Evolutionary conservation across 2,888 invertebrate genomes (phyloP).

Genomic region (Catotricha subobsoleta): DNA sequence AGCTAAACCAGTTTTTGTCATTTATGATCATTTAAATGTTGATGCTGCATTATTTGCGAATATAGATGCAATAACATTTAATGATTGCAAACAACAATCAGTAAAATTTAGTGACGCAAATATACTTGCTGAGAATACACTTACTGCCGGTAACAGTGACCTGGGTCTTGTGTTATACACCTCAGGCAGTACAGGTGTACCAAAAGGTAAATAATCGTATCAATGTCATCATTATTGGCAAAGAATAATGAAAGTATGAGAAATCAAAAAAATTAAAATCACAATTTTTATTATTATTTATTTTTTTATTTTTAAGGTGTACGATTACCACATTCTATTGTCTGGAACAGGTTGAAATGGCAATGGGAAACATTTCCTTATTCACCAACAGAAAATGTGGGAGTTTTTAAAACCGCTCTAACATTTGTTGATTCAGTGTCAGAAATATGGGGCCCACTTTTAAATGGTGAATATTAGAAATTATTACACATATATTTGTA

Average conservation of each 20-base stretch:
- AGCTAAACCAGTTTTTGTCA: conserved; percentile 42
- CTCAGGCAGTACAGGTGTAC: conserved; percentile 77
- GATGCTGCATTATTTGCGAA: conserved; percentile 19
- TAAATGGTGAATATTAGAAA: conserved; percentile 35
- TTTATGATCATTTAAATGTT: conserved; percentile 39
- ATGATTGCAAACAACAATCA: conserved; percentile 21
- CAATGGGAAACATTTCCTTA: conserved; percentile 73
- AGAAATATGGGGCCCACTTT: conserved; percentile 72
- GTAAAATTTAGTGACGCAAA: conserved; percentile 15
- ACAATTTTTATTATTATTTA: neutral
- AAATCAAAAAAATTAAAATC: neutral
- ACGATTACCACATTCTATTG: conserved; percentile 53
- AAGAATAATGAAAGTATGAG: conserved; percentile 2
- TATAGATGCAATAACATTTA: conserved; percentile 17
- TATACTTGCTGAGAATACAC: conserved; percentile 27
- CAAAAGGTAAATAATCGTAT: conserved; percentile 44
- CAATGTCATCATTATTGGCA: neutral
- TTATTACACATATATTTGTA: neutral
- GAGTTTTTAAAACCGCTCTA: conserved; percentile 77
- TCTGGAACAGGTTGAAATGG: conserved; percentile 72
- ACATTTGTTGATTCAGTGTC: conserved; percentile 82
- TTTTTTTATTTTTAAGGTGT: conserved; percentile 39
- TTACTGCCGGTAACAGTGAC: conserved; percentile 28
- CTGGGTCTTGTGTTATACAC: conserved; percentile 63
- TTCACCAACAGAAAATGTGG: conserved; percentile 41